phyloP scores from a whole-genome alignment of 2,113 vertebrate genomes.

The Lamprologus sp. region DNA sequence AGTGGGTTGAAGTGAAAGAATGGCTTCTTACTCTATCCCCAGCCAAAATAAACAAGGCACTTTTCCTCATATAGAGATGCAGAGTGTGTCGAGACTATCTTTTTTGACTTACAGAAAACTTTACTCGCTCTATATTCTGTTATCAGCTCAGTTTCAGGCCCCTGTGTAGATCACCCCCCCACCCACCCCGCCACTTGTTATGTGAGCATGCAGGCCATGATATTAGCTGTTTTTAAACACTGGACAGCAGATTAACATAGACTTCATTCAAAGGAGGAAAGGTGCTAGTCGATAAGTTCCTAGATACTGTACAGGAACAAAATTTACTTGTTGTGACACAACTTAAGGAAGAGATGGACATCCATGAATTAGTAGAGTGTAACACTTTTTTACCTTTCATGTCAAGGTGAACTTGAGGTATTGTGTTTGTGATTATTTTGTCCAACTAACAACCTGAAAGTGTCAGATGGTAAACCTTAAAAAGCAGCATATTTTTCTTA shows the following conservation, averaged over 20 bases:
- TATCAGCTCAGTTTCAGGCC: slow-evolving; percentile 4
- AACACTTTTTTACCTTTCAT: not conserved
- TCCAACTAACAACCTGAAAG: not conserved
- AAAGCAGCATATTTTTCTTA: not conserved
- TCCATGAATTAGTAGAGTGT: not conserved
- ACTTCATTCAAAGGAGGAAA: not conserved
- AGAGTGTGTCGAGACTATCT: not conserved
- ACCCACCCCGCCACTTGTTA: not conserved
- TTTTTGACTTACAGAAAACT: not conserved
- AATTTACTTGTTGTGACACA: not conserved
- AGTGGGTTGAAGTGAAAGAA: not conserved
- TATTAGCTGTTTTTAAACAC: not conserved
- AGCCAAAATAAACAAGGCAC: slow-evolving; percentile 60
- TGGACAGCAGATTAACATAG: not conserved
- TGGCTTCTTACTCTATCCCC: not conserved
- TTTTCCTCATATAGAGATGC: slow-evolving; percentile 23
- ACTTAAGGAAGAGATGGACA: not conserved
- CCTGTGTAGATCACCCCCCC: not conserved
- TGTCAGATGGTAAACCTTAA: not conserved
- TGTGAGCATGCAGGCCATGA: not conserved
- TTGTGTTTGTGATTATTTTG: not conserved
- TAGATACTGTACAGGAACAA: not conserved
- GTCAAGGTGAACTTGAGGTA: not conserved
- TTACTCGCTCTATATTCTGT: not conserved
- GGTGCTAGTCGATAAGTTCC: not conserved